phyloP scores from a whole-genome alignment of 2,888 invertebrate species.

The Noctua fimbriata region DNA sequence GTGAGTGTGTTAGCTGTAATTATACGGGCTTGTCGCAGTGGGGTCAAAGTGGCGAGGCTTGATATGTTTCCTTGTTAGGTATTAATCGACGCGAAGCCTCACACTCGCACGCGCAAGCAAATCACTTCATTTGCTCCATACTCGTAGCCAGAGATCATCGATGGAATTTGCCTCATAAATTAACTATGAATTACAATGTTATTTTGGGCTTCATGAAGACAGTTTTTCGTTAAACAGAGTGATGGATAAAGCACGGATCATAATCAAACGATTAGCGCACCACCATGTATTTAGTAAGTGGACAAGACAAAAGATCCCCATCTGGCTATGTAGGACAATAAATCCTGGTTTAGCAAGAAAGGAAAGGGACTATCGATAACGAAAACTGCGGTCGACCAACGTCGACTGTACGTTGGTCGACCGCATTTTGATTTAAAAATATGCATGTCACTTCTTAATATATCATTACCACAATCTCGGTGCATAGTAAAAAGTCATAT shows the following conservation, averaged over 20 bases:
- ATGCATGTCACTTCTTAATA: neutral
- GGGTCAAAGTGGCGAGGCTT: slow-evolving; percentile 11
- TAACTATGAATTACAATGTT: slow-evolving; percentile 1
- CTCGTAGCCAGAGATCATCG: neutral
- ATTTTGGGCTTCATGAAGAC: neutral
- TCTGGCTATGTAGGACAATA: neutral
- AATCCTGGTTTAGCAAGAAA: neutral
- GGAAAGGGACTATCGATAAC: neutral
- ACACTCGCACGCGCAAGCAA: neutral
- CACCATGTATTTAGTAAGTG: neutral
- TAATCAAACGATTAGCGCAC: neutral
- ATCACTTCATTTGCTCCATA: slow-evolving; percentile 25
- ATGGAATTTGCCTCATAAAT: slow-evolving; percentile 4
- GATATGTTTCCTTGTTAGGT: slow-evolving; percentile 21
- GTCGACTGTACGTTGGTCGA: too few relatives aligned
- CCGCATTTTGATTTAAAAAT: neutral
- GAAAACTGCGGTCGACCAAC: neutral
- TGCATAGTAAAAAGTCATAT: neutral
- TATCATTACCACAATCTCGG: neutral
- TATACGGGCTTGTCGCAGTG: slow-evolving; percentile 9
- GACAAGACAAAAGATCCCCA: neutral
- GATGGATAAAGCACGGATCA: neutral
- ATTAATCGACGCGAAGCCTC: neutral
- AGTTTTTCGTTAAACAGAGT: too few relatives aligned
- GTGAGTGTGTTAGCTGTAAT: slow-evolving; percentile 18